phyloP scores from a whole-genome alignment of 2,797 vertebrate species.

The Coendou prehensilis region DNA sequence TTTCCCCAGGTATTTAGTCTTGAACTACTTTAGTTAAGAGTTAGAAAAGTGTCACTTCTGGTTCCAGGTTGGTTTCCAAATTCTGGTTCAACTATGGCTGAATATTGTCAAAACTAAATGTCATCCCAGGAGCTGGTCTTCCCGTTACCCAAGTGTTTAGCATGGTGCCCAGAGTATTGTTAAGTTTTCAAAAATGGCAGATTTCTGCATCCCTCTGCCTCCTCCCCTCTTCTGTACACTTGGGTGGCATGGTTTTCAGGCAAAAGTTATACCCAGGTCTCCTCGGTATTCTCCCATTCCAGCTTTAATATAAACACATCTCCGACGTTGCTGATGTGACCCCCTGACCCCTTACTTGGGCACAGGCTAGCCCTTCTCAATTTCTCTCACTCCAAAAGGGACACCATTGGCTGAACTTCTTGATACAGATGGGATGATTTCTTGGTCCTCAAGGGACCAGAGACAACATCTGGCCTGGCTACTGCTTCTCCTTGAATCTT shows the following conservation, averaged over 20 bases:
- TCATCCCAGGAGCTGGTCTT: neutral
- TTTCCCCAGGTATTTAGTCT: conserved; percentile 51
- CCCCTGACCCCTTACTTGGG: neutral
- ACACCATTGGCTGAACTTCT: neutral
- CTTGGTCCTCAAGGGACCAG: conserved; percentile 82
- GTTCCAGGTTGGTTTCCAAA: conserved; percentile 50
- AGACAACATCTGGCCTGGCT: conserved; percentile 88
- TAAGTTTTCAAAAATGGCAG: conserved; percentile 36
- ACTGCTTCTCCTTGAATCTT: conserved; percentile 88
- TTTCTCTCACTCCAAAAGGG: neutral
- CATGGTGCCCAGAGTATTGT: neutral
- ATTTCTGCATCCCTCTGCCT: neutral
- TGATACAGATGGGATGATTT: conserved; percentile 78
- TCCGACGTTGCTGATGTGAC: neutral
- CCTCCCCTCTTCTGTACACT: neutral
- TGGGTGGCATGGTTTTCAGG: neutral
- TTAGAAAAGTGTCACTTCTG: neutral
- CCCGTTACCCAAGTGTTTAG: neutral
- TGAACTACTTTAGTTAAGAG: conserved; percentile 40
- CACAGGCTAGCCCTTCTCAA: neutral
- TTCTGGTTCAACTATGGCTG: neutral
- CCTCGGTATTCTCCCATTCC: neutral
- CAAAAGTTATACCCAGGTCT: neutral
- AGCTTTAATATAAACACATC: neutral
- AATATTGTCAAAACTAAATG: conserved; percentile 34